Evolutionary conservation across 2,113 vertebrate genomes (phyloP), one percentile per base, ranked within the genome.

Genomic region (Gadus macrocephalus): DNA sequence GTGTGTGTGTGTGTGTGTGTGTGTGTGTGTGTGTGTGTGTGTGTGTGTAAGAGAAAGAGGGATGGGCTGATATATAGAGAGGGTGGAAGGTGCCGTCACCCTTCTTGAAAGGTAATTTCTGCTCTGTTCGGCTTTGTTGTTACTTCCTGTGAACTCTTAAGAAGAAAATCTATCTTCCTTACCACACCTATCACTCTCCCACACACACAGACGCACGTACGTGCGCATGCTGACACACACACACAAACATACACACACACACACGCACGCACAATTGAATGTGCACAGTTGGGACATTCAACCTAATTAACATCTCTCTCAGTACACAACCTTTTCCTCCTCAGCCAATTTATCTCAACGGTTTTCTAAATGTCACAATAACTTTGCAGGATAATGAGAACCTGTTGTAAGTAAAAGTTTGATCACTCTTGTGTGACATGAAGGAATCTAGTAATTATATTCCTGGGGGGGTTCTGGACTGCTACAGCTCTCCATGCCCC

Each of bases 91-190:
- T 69, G 68, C 65, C 64, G 68, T 82, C 75, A 65, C 78, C 81
- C 80, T 78, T 63, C 79, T 81, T 82, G 82, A 76, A 70, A 80
- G 62, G 75, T 69, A 83, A 82, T 87, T 85, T 83, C 76, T 78
- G 76, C 76, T 81, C 82, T 75, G 76, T 85, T 83, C 76, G 77
- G 76, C 76, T 81, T 81, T 75, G 78, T 82, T 82, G 78, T 55
- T 35, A 35, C 31, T 35, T 35, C 31, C 31, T 35, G 31, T 35
- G 31, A 35, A 35, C 4, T 7, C 31, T 35, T 5, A 35, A 35
- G 31, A 35, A 35, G 31, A 35, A 35, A 4, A 7, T 35, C 4
- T 35, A 35, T 5, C 31, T 35, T 35, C 6, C 31, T 35, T 35
- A 35, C 31, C 31, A 35, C 31, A 35, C 31, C 31, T 35, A 35